Base-by-base conservation (phyloP, 1,140 invertebrate species). In the Temnothorax longispinosus region DNA sequence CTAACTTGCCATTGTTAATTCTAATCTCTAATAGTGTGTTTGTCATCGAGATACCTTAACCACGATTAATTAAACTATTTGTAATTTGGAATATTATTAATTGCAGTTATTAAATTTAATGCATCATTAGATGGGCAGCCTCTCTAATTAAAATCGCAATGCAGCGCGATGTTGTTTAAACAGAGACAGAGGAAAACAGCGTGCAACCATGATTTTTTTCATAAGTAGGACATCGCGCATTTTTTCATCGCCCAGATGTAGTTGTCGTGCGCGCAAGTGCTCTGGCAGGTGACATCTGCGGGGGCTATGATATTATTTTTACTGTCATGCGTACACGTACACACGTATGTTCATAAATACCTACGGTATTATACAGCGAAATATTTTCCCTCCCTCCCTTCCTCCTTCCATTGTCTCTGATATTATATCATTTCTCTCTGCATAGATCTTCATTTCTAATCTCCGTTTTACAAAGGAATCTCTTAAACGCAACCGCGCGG, bases 221-320 rank as follows among this genome's bases (percentile, higher is more conserved):
- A 86, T 75, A 88, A 91, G 72, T 89, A 88, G 77, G 74, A 64
- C n/a, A 50, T 69, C 38, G 69, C 10, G 38, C 47, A 72, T 62
- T 81, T 85, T 85, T 89, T 87, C 86, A 89, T 91, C 81, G 74
- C 71, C 89, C 89, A 89, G 77, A 90, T 89, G 85, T 86, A 89
- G 85, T 90, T 89, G 88, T 89, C 77, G 65, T 74, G 44, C 52
- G 65, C 69, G 77, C 77, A 82, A 91, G 71, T 82, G 77, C 76
- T 69, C 90, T 85, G 88, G 86, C 90, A 91, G 88, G 71, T 91
- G 90, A 91, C 90, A 88, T 88, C 88, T 67, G 88, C 90, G 72
- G 74, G 74, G 60, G 56, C 82, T 87, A 80, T 86, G 82, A 88
- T 69, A 87, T 92, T 92, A 92, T 91, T 91, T 91, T 91, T 88